Evolutionary conservation across 1,140 invertebrate species (phyloP).

Genomic region (Potamilus streckersoni): DNA sequence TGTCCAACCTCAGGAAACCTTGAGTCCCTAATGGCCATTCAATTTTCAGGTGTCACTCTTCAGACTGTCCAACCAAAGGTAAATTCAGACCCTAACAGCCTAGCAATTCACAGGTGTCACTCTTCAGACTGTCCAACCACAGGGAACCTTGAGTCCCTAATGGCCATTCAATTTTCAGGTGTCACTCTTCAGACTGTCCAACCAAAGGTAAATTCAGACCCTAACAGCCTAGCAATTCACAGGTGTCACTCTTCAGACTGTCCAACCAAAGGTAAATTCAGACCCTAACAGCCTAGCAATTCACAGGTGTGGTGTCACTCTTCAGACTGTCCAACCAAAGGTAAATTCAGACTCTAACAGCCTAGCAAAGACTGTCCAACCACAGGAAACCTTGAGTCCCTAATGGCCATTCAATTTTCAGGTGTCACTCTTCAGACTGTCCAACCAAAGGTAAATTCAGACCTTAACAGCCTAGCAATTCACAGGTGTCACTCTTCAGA

Average conservation of each 20-base stretch:
- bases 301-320: constrained; percentile 83
- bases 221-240: constrained; percentile 90
- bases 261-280: constrained; percentile 66
- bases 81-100: constrained; percentile 78
- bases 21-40: constrained; percentile 87
- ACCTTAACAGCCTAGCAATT: constrained; percentile 89
- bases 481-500: constrained; percentile 76
- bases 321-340: constrained; percentile 48
- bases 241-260: constrained; percentile 74
- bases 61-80: constrained; percentile 45
- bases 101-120: constrained; percentile 88
- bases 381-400: constrained; percentile 81
- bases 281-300: constrained; percentile 87
- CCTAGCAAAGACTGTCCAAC: constrained; percentile 74
- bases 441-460: constrained; percentile 67
- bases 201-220: constrained; percentile 70
- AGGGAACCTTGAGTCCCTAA: constrained; percentile 86
- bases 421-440: constrained; percentile 74
- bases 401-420: constrained; percentile 89
- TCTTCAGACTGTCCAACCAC: constrained; percentile 48
- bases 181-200: constrained; percentile 68
- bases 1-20: constrained; percentile 72
- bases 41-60: constrained; percentile 84
- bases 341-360: constrained; percentile 78
- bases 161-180: constrained; percentile 90